These are phyloP conservation scores for Halictus quadricinctus DNA, from an alignment of 2,888 invertebrate genomes.

Conservation along the genomic window DNA sequence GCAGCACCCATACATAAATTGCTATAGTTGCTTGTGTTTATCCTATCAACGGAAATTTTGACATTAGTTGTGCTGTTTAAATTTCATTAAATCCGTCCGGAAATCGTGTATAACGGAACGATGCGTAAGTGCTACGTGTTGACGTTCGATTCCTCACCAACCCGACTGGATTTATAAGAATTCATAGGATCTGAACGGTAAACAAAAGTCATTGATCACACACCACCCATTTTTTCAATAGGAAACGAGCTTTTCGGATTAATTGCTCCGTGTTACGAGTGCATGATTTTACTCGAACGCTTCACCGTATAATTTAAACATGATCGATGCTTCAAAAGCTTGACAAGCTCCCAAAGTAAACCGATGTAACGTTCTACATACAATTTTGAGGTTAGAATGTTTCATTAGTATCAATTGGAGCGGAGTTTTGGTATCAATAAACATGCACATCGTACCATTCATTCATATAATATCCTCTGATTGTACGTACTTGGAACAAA, in stretches of 20 bases:
- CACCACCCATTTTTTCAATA: not conserved
- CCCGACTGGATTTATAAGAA: constrained; percentile 58
- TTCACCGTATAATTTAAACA: not conserved
- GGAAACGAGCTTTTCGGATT: too few relatives aligned
- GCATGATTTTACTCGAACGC: not conserved
- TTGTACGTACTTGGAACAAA: not conserved
- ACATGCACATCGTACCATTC: not conserved
- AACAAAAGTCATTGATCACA: constrained; percentile 36
- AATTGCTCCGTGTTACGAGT: too few relatives aligned
- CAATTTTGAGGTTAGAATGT: constrained; percentile 60
- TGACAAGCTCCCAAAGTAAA: too few relatives aligned
- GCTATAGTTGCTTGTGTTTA: constrained; percentile 45
- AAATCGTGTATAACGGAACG: constrained; percentile 11
- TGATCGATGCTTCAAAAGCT: not conserved
- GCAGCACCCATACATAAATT: constrained; percentile 18
- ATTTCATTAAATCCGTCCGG: not conserved
- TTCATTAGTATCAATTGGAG: constrained; percentile 15
- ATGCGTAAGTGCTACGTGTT: constrained; percentile 30
- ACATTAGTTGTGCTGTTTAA: constrained; percentile 16
- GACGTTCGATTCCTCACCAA: constrained; percentile 4
- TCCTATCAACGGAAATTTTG: constrained; percentile 31
- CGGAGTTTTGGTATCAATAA: constrained; percentile 1
- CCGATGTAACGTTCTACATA: not conserved
- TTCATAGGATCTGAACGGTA: constrained; percentile 47
- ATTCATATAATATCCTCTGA: not conserved